These are phyloP conservation scores for Morone saxatilis DNA, from an alignment of 2,113 vertebrate genomes.

Conservation along the genomic window DNA sequence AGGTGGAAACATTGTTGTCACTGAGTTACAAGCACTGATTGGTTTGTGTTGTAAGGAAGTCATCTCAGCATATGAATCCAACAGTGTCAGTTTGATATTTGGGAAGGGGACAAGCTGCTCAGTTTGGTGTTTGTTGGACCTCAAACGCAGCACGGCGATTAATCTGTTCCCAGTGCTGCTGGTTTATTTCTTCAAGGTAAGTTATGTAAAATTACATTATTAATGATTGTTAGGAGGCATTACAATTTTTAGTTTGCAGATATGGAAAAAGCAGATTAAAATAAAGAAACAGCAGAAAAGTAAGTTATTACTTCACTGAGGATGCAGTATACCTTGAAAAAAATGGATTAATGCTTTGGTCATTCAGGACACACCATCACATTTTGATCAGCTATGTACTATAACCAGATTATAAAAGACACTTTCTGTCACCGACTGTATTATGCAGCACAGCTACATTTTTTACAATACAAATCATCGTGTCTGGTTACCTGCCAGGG, in stretches of 20 bases:
- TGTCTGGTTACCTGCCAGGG: constrained; percentile 26
- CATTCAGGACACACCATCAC: not conserved
- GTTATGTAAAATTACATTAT: not conserved
- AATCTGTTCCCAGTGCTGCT: constrained; percentile 19
- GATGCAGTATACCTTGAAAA: not conserved
- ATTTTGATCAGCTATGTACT: not conserved
- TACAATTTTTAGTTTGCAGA: not conserved
- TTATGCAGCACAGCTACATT: not conserved
- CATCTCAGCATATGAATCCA: not conserved
- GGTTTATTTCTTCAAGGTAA: constrained; percentile 19
- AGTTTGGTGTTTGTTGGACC: not conserved
- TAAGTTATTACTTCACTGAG: no score
- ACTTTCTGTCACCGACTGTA: not conserved
- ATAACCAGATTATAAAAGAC: not conserved
- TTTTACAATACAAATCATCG: constrained; percentile 1
- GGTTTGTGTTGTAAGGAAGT: constrained; percentile 13
- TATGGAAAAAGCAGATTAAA: not conserved
- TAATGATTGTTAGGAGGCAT: not conserved
- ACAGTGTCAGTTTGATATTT: not conserved
- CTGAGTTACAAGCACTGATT: not conserved
- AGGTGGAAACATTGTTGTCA: not conserved
- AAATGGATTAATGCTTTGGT: not conserved
- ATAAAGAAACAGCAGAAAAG: not conserved
- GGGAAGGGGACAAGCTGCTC: not conserved
- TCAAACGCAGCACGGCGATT: not conserved